Percentiles rank a stretch among this genome's conserved stretches.
Evolutionary conservation across 2,888 invertebrate genomes (phyloP).

Genomic region (Nomada fabriciana): DNA sequence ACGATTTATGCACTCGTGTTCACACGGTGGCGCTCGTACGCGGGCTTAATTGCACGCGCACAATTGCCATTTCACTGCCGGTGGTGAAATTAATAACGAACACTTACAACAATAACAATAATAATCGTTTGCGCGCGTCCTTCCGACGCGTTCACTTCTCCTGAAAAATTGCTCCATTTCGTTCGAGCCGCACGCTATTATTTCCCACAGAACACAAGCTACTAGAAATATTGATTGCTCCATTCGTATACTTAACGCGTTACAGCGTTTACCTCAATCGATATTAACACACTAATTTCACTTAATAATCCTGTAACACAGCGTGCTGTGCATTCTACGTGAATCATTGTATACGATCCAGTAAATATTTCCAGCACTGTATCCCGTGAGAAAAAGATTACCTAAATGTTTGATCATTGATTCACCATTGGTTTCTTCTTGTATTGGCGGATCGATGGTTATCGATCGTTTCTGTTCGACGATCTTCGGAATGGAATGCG

Average conservation of each 20-base stretch:
- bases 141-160: not conserved
- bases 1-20: conserved; percentile 42
- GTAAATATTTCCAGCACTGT: no score
- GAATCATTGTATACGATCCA: no score
- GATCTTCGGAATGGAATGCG: conserved; percentile 8
- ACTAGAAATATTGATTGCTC: no score
- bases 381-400: not conserved
- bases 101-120: conserved; percentile 15
- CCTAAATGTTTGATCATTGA: conserved; percentile 6
- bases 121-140: not conserved
- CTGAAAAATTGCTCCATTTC: not conserved
- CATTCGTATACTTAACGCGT: no score
- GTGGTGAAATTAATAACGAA: conserved; percentile 31
- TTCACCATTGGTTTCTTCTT: conserved; percentile 20
- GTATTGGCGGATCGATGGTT: conserved; percentile 26
- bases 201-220: not conserved
- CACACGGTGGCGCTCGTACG: conserved; percentile 12
- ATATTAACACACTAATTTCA: no score
- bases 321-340: no score
- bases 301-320: no score
- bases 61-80: not conserved
- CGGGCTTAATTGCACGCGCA: conserved; percentile 25
- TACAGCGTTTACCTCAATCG: no score
- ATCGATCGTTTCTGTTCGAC: not conserved
- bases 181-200: not conserved